Evolutionary conservation across 1,140 invertebrate genomes (phyloP), one percentile per base, ranked within the genome.

Genomic region (Apocrypta bakeri): DNA sequence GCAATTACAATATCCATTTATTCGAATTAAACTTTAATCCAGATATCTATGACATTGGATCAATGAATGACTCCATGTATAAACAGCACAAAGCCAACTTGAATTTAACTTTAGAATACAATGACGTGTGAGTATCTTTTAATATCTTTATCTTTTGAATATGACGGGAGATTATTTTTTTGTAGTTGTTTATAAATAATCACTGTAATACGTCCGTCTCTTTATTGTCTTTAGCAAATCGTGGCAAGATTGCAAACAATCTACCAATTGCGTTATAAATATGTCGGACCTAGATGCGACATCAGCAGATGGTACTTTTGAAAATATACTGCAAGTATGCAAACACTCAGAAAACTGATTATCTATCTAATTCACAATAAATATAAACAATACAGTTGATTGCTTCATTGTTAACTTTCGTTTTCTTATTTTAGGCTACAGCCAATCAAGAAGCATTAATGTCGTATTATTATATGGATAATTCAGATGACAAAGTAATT

Each of bases 391-490:
- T n/a, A n/a, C n/a, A n/a, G n/a, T n/a, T n/a, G n/a, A n/a, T 81
- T 61, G 3, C 24, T 17, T 82, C 31, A 56, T 69, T 29, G 25
- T 17, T 76, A 69, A 31, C 24, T 37, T 69, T 8, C n/a, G 37
- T 25, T 1, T 48, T 29, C 68, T 29, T 11, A 40, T 87, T 82
- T 17, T 31, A 91, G 91, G 95, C 96, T 75, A 96, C 97, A 9
- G 93, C 95, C 42, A 95, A 97, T 84, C 96, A 97, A 89, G 97
- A 98, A 85, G 95, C 97, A 8, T 91, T 98, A 1, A 96, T 98
- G 93, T 95, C 97, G 0, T 98, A 97, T 91, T 97, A 98, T 92
- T 98, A 98, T 88, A 95, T 96, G 88, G 96, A 97, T 87, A 95
- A 97, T 87, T 24, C n/a, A 27, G 95, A 96, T 88, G 96, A 97